phyloP scores from a whole-genome alignment of 1,140 invertebrate species.

The Nixonia krombeini region DNA sequence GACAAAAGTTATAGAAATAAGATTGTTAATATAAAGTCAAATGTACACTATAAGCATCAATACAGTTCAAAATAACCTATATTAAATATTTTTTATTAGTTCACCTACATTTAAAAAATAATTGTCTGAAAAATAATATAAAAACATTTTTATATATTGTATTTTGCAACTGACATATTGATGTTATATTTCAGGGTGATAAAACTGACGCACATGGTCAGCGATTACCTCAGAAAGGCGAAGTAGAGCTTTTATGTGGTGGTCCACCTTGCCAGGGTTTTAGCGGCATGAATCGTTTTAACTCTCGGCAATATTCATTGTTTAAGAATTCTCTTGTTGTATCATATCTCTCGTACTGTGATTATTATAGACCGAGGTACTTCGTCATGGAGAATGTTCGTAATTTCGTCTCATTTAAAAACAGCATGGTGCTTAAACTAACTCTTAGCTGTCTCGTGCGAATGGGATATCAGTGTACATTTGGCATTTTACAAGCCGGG shows the following conservation, averaged over 20 bases:
- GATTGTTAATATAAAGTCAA: too few relatives aligned
- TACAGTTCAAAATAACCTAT: constrained; percentile 65
- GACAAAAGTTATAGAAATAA: too few relatives aligned
- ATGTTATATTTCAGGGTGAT: constrained; percentile 73
- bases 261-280: constrained; percentile 95
- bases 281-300: constrained; percentile 92
- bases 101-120: too few relatives aligned
- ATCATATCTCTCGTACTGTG: constrained; percentile 87
- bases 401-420: constrained; percentile 87
- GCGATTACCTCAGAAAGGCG: constrained; percentile 81
- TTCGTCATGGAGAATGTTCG: constrained; percentile 91
- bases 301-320: constrained; percentile 86
- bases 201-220: constrained; percentile 73
- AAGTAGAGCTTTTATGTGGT: constrained; percentile 88
- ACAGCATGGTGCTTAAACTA: constrained; percentile 86
- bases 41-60: too few relatives aligned
- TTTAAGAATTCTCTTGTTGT: constrained; percentile 93
- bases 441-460: constrained; percentile 82
- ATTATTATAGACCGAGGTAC: constrained; percentile 88
- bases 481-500: constrained; percentile 89
- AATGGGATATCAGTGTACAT: constrained; percentile 92
- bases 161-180: too few relatives aligned
- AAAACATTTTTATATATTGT: too few relatives aligned
- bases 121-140: too few relatives aligned
- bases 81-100: too few relatives aligned